Evolutionary conservation across 2,888 invertebrate genomes (phyloP), one percentile per base, ranked within the genome.

Genomic region (Notodromas monacha): DNA sequence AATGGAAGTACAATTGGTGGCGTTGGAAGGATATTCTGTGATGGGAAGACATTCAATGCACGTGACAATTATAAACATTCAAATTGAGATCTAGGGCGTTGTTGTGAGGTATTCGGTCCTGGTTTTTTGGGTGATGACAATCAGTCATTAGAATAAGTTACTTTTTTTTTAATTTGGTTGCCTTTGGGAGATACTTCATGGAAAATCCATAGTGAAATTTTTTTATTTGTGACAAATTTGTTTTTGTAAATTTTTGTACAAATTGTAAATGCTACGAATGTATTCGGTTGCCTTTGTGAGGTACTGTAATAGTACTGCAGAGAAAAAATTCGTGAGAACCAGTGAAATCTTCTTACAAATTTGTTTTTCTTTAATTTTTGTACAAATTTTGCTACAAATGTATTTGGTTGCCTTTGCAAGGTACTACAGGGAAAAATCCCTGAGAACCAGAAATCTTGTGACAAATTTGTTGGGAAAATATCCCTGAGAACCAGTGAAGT

Each of bases 1-100:
- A 21, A 21, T n/a, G 21, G 21, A 21, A 21, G 21, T 21, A 21
- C 21, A 21, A 21, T 21, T 21, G 21, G 21, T 21, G 21, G 21
- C 21, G 21, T 21, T n/a, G 21, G 21, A 21, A 21, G 21, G 21
- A 21, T 21, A 21, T 21, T 21, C 21, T 21, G 21, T 21, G 21
- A 21, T 21, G 21, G 21, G 21, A 21, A 21, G 21, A 21, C 21
- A 21, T 21, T 21, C 21, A 21, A 21, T n/a, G 21, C 21, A 21
- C 21, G 21, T 21, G 21, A 21, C 21, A 21, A 21, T 21, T 21
- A 21, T 21, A 21, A 21, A 21, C 21, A n/a, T 21, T 21, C 21
- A 21, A 21, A 21, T 21, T 21, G 21, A 6, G 21, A 21, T 21
- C 8, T 21, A 21, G 21, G n/a, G 21, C 21, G 21, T 21, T n/a